A percentile compares a stretch with the other conserved stretches of the same genome.
Evolutionary conservation across 2,888 invertebrate genomes (phyloP).

Genomic region (Masnerella sp.): DNA sequence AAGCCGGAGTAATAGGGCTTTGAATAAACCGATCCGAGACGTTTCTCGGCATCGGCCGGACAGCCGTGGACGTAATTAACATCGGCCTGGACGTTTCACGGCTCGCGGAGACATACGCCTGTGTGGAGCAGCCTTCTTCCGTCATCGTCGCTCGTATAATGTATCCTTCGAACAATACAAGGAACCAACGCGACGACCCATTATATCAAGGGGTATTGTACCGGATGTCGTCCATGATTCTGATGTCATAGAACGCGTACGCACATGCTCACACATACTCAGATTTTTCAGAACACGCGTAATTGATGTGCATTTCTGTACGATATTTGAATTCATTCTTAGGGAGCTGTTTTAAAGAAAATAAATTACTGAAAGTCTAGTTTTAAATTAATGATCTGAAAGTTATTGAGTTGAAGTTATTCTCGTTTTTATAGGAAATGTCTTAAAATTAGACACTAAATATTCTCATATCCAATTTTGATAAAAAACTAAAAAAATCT

Average conservation of each 20-base stretch:
- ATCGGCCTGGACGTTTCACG: slow-evolving; percentile 24
- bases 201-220: slow-evolving; percentile 75
- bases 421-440: too few relatives aligned
- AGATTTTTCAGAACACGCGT: too few relatives aligned
- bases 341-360: too few relatives aligned
- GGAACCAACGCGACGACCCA: slow-evolving; percentile 73
- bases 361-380: too few relatives aligned
- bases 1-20: slow-evolving; percentile 38
- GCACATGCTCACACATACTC: slow-evolving; percentile 24
- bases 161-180: slow-evolving; percentile 73
- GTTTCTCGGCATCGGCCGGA: slow-evolving; percentile 44
- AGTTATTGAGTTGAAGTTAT: too few relatives aligned
- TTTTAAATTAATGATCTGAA: too few relatives aligned
- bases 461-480: too few relatives aligned
- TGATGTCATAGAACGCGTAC: slow-evolving; percentile 57
- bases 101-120: slow-evolving; percentile 16
- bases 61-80: slow-evolving; percentile 51
- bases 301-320: too few relatives aligned
- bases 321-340: too few relatives aligned
- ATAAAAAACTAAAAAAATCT: too few relatives aligned
- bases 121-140: slow-evolving; percentile 16
- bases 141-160: slow-evolving; percentile 64
- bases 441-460: too few relatives aligned
- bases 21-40: slow-evolving; percentile 53
- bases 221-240: slow-evolving; percentile 75